Evolutionary conservation across 2,888 invertebrate genomes (phyloP), one percentile per base, ranked within the genome.

Genomic region (Cistogaster globosa): DNA sequence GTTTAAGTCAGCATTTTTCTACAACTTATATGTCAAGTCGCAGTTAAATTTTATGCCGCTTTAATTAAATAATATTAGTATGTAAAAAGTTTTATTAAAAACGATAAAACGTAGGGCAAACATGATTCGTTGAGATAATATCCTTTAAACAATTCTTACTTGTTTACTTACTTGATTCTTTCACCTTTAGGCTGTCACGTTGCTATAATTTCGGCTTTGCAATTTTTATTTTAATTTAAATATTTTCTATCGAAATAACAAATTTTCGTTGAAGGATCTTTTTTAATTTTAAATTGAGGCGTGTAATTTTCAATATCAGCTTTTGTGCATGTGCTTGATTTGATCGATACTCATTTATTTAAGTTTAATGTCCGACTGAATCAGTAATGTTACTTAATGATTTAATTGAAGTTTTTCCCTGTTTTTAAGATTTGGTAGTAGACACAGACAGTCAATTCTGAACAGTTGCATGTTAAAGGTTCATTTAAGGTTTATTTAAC

Each of bases 131-230:
- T 58, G 14, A 16, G 11, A 18, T 38, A 65, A 22, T 1, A 62
- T 4, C 57, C 6, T 26, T 57, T 7, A 16, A 11, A 53, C 55
- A 45, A 57, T 26, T 69, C 55, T 45, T 69, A n/a, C 45, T 72
- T 63, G 22, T 48, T 63, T 32, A 32, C 32, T 36, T 42, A 65
- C 16, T 72, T 58, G 76, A 76, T 77, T 78, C 63, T 42, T 69
- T 45, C 51, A 65, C 78, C 87, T 85, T 74, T 62, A 75, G 87
- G 87, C 87, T 83, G 87, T 87, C 87, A 87, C 86, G 87, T 87
- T 86, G 86, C 79, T 58, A 81, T 83, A 77, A 83, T 83, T 80
- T 74, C 68, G 38, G 57, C 63, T 58, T 80, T 69, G 60, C 62
- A 83, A 74, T 83, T 79, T 51, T 38, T 60, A 69, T 74, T 68